Percentiles rank a stretch among this genome's conserved stretches.
Conservation (phyloP, 2,797 vertebrate genomes). For the Pseudochirops corinnae region DNA sequence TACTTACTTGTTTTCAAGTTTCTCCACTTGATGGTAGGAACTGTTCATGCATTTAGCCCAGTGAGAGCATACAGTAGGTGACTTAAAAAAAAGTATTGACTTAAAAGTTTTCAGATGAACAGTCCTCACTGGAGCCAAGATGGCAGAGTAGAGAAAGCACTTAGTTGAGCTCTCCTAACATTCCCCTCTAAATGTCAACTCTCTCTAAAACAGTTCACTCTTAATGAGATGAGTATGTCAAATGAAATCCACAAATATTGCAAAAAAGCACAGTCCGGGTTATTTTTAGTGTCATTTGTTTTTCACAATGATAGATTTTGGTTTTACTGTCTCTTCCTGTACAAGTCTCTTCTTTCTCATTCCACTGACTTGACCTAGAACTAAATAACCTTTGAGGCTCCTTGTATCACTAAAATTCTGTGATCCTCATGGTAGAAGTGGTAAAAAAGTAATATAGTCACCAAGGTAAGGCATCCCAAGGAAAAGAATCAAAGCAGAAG, state of each 20-base stretch:
- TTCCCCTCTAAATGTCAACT: neutral
- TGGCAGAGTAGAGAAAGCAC: too few relatives aligned
- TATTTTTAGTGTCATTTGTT: neutral
- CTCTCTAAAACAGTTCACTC: neutral
- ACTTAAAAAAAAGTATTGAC: neutral
- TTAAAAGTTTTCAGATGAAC: neutral
- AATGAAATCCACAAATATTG: neutral
- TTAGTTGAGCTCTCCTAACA: too few relatives aligned
- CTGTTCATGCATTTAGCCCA: neutral
- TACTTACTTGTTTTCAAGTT: neutral
- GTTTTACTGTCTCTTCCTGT: neutral
- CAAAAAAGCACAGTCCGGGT: neutral
- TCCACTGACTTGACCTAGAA: neutral
- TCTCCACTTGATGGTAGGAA: neutral
- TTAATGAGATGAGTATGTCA: neutral
- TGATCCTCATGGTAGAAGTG: neutral
- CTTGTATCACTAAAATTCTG: neutral
- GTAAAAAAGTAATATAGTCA: constrained; percentile 10
- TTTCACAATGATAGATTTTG: neutral
- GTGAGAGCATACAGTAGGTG: neutral
- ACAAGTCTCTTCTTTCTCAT: neutral
- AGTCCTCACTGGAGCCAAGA: neutral
- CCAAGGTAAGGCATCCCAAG: neutral
- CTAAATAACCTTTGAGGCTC: neutral
- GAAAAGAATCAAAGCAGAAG: constrained; percentile 28